Percentiles rank a stretch among this genome's conserved stretches.
These are phyloP conservation scores for Lycorma delicatula DNA, from an alignment of 1,140 invertebrate species.

Conservation along the genomic window DNA sequence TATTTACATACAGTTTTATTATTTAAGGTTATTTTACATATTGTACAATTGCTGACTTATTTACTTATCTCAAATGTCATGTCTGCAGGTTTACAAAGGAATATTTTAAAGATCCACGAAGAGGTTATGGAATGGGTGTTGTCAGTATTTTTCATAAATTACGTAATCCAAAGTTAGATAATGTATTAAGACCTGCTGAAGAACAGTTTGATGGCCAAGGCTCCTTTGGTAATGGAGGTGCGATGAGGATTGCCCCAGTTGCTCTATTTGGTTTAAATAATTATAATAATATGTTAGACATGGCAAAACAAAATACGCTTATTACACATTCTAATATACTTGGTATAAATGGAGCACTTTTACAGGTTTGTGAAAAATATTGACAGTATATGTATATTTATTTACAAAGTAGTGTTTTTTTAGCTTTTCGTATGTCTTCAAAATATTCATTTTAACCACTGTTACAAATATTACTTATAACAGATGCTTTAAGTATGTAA, in stretches of 20 bases:
- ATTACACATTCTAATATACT: conserved; percentile 61
- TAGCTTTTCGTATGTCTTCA: no score
- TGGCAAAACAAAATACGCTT: conserved; percentile 42
- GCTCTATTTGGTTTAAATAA: conserved; percentile 51
- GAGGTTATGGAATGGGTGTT: conserved; percentile 59
- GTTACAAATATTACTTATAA: no score
- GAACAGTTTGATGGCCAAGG: conserved; percentile 62
- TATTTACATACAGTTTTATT: no score
- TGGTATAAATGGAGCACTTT: conserved; percentile 57
- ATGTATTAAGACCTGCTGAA: conserved; percentile 54
- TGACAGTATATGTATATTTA: no score
- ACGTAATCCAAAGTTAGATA: conserved; percentile 45
- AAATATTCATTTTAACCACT: no score
- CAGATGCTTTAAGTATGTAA: no score
- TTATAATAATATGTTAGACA: conserved; percentile 43
- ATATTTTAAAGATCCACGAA: conserved; percentile 51
- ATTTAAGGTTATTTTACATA: no score
- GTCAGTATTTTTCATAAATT: conserved; percentile 55
- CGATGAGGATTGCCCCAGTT: conserved; percentile 66
- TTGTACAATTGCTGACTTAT: no score
- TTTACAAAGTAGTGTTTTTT: no score
- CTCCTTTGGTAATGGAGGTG: conserved; percentile 69
- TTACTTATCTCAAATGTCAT: no score
- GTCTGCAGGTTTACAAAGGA: conserved; percentile 55
- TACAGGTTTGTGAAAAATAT: conserved; percentile 52